Evolutionary conservation across 1,140 invertebrate genomes (phyloP).

Genomic region (Aricia agestis): DNA sequence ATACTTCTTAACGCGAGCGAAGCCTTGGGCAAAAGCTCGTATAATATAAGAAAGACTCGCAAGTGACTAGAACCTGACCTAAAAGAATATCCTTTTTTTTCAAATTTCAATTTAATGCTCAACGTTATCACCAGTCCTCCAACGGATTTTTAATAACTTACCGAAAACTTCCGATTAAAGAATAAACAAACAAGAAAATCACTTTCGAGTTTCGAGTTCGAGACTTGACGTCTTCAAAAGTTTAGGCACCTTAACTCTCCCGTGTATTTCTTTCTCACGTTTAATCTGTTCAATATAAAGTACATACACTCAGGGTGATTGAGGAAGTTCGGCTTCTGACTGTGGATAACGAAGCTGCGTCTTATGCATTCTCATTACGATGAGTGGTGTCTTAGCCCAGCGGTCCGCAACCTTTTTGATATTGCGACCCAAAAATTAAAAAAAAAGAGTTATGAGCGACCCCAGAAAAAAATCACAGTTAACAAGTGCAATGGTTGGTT

Average conservation of each 20-base stretch:
- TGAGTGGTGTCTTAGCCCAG: background rate
- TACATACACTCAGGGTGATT: background rate
- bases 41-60: too few relatives aligned
- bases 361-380: background rate
- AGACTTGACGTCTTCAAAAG: slow-evolving; percentile 5
- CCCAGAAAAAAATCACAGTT: too few relatives aligned
- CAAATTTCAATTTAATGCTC: background rate
- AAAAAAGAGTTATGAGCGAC: too few relatives aligned
- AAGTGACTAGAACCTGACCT: too few relatives aligned
- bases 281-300: slow-evolving; percentile 9
- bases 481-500: too few relatives aligned
- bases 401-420: too few relatives aligned
- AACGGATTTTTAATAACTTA: background rate
- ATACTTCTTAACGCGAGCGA: too few relatives aligned
- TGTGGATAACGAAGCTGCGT: background rate
- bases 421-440: too few relatives aligned
- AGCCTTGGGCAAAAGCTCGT: too few relatives aligned
- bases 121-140: background rate
- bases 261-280: slow-evolving; percentile 12
- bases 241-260: slow-evolving; percentile 7
- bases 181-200: slow-evolving; percentile 15
- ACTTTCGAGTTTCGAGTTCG: slow-evolving; percentile 9
- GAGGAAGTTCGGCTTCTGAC: background rate
- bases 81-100: background rate
- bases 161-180: background rate